A percentile compares a stretch with the other conserved stretches of the same genome.
Evolutionary conservation across 2,888 invertebrate species (phyloP).

Genomic region (Fabriciana adippe): DNA sequence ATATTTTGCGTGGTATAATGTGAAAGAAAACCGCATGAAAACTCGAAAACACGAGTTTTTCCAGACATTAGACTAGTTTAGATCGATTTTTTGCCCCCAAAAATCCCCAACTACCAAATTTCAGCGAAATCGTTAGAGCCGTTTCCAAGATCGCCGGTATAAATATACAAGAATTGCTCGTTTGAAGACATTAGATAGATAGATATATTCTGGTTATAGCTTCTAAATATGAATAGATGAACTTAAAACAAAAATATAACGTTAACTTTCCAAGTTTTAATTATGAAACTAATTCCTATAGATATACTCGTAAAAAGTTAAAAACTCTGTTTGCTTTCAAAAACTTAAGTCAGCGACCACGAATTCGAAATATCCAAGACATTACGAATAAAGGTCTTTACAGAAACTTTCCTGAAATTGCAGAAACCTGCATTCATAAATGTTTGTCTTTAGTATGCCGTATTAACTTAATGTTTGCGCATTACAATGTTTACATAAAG

Average conservation of each 20-base stretch:
- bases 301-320: conserved; percentile 12
- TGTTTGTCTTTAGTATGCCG: conserved; percentile 28
- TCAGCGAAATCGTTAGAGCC: too few species aligned
- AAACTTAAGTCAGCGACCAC: conserved; percentile 27
- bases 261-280: conserved; percentile 6
- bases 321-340: conserved; percentile 15
- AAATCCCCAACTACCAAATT: too few species aligned
- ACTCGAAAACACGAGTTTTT: too few species aligned
- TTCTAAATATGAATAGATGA: too few species aligned
- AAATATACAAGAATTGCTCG: too few species aligned
- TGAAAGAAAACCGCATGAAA: too few species aligned
- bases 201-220: too few species aligned
- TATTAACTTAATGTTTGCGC: conserved; percentile 23
- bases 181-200: too few species aligned
- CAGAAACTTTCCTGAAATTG: conserved; percentile 25
- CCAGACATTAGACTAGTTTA: too few species aligned
- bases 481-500: conserved; percentile 16
- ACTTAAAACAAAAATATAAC: neutral
- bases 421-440: conserved; percentile 31
- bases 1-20: too few species aligned
- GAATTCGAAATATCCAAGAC: conserved; percentile 28
- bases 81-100: too few species aligned
- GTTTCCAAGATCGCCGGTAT: too few species aligned
- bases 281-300: conserved; percentile 19
- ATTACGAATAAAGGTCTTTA: conserved; percentile 28